Conservation (phyloP, 2,113 vertebrate genomes). For the Alethe diademata region DNA sequence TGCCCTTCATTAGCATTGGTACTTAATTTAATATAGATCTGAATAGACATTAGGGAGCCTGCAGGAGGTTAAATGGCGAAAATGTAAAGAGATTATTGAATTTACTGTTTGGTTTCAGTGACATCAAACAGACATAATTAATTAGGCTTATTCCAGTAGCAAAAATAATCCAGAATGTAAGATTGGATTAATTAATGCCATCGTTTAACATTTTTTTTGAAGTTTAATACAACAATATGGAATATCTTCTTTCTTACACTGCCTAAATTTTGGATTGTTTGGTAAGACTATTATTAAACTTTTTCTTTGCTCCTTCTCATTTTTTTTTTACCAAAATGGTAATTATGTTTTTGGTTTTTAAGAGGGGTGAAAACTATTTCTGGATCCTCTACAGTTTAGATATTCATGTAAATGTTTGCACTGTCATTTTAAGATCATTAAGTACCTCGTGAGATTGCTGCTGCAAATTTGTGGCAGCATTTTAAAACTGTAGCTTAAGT, state of each 20-base stretch:
- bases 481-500: neutral
- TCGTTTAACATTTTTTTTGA: conserved; percentile 19
- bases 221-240: neutral
- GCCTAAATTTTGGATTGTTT: conserved; percentile 20
- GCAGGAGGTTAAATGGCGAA: conserved; percentile 87
- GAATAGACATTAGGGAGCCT: conserved; percentile 86
- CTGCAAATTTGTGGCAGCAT: neutral
- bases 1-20: conserved; percentile 87
- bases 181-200: conserved; percentile 55
- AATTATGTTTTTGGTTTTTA: neutral
- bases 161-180: conserved; percentile 59
- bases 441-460: neutral
- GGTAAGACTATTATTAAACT: neutral
- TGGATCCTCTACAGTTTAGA: neutral
- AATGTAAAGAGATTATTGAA: conserved; percentile 87
- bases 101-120: conserved; percentile 82
- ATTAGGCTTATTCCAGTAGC: conserved; percentile 74
- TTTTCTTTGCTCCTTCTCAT: neutral
- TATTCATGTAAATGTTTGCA: neutral
- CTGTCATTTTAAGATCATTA: neutral
- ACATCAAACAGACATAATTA: conserved; percentile 80
- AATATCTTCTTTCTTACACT: neutral
- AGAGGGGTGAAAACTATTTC: neutral
- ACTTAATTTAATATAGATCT: conserved; percentile 89
- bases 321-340: neutral